Base-by-base conservation (phyloP, 2,888 invertebrate genomes). In the Tinea semifulvella region DNA sequence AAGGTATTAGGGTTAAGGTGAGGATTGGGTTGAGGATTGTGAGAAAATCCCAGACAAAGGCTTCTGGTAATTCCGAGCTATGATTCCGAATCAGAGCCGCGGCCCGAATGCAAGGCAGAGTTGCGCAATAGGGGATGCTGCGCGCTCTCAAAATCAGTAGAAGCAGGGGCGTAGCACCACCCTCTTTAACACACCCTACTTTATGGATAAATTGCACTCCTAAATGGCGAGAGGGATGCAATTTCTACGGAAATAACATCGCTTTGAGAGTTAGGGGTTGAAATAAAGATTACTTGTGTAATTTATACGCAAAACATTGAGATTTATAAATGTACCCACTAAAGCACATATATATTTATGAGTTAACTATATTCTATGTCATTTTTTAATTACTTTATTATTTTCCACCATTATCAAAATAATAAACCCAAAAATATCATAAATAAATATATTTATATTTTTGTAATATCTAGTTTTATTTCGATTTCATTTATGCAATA, bases 121-220 rank as follows among this genome's bases (percentile, higher is more conserved):
- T 71, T 77, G 80, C 80, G 80, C 80, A 76, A 67, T 67, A 61
- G 56, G 59, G 71, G 75, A 75, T 73, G 74, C 79, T 77, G 75
- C 77, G 73, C 79, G 67, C 49, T 50, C 49, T 50, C 51, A 54
- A 54, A 53, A 53, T 54, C 54, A 56, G 52, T 56, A 48, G 56
- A 44, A 53, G 57, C 66, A 74, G 77, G 76, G 82, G 71, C 68
- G 74, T 63, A 68, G 65, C 61, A 51, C 28, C 20, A 61, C 73
- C 69, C 72, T 67, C 63, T 53, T 51, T 52, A 48, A 46, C 53
- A 57, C 61, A 61, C 69, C 71, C 72, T 53, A 63, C 67, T 68
- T 62, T 58, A 52, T 54, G 28, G 10, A 45, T 61, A 63, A 66
- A 71, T 68, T 68, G 62, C 60, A 62, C 63, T 64, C 55, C 54